A percentile compares a stretch with the other conserved stretches of the same genome.
Conservation (phyloP, 2,113 vertebrate genomes). For the Thymallus thymallus region DNA sequence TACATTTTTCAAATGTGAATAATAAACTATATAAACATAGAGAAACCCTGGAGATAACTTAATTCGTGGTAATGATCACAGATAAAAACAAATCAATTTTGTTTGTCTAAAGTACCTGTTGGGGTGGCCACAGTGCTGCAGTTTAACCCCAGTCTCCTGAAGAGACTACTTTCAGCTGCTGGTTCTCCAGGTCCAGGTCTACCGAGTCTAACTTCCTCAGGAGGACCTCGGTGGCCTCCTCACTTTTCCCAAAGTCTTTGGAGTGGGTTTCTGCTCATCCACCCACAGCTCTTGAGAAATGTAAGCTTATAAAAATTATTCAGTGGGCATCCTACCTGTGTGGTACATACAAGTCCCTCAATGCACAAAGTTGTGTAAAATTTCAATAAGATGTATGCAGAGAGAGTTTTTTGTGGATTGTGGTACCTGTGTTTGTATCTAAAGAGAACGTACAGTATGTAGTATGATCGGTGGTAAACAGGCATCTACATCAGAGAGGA, state of each 20-base stretch:
- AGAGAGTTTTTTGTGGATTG: too few relatives aligned
- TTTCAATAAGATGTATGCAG: too few relatives aligned
- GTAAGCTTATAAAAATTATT: too few relatives aligned
- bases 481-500: constrained; percentile 78
- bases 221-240: constrained; percentile 76
- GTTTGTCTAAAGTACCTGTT: constrained; percentile 70
- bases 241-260: constrained; percentile 77
- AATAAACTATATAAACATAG: too few relatives aligned
- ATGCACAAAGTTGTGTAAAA: neutral
- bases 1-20: too few relatives aligned
- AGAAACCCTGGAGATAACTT: neutral
- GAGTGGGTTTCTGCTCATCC: constrained; percentile 66
- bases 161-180: constrained; percentile 61
- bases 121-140: constrained; percentile 73
- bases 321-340: too few relatives aligned
- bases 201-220: constrained; percentile 78
- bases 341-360: neutral
- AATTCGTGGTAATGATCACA: neutral
- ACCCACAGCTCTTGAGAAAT: constrained; percentile 72
- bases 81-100: too few relatives aligned
- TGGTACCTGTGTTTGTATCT: too few relatives aligned
- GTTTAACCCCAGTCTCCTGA: constrained; percentile 68
- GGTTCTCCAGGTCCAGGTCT: constrained; percentile 78
- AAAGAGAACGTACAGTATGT: neutral
- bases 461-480: neutral